phyloP scores from a whole-genome alignment of 2,113 vertebrate genomes.

The Apaloderma vittatum region DNA sequence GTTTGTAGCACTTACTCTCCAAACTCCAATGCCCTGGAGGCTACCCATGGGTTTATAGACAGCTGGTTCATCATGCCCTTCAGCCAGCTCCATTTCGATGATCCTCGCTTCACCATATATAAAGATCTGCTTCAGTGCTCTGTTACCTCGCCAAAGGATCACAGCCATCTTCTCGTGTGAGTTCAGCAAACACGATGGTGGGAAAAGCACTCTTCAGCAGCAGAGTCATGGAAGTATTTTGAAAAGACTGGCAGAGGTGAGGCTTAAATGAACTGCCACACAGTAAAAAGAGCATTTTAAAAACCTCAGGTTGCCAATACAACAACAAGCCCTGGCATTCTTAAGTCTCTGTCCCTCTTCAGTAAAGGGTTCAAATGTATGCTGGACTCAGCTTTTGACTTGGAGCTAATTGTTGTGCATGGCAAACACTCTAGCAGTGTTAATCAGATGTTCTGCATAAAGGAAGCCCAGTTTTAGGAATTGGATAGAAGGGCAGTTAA shows the following conservation, averaged over 20 bases:
- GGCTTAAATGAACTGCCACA: neutral
- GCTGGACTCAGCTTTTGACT: neutral
- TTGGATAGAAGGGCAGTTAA: neutral
- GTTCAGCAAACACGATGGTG: neutral
- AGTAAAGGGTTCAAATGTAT: accelerated
- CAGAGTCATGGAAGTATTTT: neutral
- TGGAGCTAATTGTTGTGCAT: neutral
- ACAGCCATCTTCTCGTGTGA: neutral
- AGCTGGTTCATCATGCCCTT: neutral
- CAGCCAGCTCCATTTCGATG: neutral
- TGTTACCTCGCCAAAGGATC: neutral
- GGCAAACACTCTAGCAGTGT: neutral
- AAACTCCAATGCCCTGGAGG: neutral
- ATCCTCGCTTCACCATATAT: accelerated
- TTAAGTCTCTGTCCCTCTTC: accelerated
- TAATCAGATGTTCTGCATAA: neutral
- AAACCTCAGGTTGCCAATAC: neutral
- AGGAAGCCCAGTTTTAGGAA: neutral
- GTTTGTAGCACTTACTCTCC: neutral
- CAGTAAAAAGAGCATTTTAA: neutral
- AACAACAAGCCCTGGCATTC: accelerated
- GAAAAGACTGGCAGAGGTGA: neutral
- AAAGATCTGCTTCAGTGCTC: neutral
- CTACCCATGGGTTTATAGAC: neutral
- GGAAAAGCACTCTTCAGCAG: neutral